phyloP scores from a whole-genome alignment of 2,113 vertebrate genomes.

The Zapus hudsonius region DNA sequence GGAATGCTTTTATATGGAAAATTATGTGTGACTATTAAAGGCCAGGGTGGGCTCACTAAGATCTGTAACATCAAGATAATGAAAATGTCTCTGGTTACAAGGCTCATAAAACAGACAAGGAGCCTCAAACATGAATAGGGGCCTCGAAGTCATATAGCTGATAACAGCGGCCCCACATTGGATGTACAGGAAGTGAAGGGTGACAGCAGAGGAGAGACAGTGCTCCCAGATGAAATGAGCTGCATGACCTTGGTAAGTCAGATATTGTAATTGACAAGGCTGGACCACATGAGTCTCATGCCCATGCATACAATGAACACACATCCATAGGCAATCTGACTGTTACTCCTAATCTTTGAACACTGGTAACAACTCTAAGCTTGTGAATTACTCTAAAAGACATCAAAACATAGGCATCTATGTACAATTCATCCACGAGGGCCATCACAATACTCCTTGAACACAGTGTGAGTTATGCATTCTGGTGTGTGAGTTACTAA shows the following conservation, averaged over 20 bases:
- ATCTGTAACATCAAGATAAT: not conserved
- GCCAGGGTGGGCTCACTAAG: not conserved
- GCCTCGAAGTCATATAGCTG: too few species aligned
- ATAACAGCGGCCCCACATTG: too few species aligned
- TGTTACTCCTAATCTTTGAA: not conserved
- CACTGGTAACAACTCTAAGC: not conserved
- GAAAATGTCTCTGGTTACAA: not conserved
- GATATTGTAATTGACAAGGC: not conserved
- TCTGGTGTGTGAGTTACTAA: not conserved
- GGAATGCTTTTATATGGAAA: constrained; percentile 2
- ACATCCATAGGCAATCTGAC: not conserved
- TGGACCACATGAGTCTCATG: accelerated
- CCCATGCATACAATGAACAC: not conserved
- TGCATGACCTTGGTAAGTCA: accelerated
- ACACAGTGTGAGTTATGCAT: not conserved
- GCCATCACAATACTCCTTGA: not conserved
- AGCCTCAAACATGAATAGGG: not conserved
- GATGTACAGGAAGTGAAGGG: not conserved
- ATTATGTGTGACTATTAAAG: constrained; percentile 1
- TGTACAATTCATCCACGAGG: not conserved
- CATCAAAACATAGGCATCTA: constrained; percentile 4
- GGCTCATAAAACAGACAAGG: not conserved
- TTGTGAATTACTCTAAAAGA: not conserved
- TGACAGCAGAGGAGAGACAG: accelerated
- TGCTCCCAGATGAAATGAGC: not conserved